Conservation (phyloP, 37 sponge, comb jelly and placozoan species). For the Tethya wilhelma region DNA sequence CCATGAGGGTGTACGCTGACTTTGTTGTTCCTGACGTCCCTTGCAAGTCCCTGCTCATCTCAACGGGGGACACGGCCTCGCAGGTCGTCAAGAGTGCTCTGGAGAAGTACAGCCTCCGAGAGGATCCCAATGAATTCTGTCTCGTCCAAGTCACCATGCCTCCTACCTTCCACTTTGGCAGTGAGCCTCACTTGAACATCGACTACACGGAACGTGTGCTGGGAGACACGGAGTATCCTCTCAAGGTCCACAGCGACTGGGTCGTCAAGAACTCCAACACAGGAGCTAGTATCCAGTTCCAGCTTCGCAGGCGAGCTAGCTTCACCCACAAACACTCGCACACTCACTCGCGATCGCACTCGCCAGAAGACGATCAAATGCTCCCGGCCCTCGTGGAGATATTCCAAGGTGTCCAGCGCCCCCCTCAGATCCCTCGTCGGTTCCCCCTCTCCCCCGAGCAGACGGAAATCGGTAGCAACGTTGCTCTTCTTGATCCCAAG, state of each 20-base stretch:
- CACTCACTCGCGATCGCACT: slow-evolving; percentile 7
- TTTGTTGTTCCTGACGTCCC: slow-evolving; percentile 67
- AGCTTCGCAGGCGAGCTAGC: slow-evolving; percentile 50
- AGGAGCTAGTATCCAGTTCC: slow-evolving; percentile 42
- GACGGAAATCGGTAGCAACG: slow-evolving; percentile 56
- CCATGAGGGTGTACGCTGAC: slow-evolving; percentile 66
- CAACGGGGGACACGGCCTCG: slow-evolving; percentile 33
- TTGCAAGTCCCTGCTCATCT: slow-evolving; percentile 66
- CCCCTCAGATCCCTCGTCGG: slow-evolving; percentile 6
- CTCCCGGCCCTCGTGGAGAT: slow-evolving; percentile 54
- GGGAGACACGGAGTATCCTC: slow-evolving; percentile 46
- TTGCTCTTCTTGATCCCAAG: slow-evolving; percentile 8
- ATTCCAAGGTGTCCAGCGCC: slow-evolving; percentile 39
- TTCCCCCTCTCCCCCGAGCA: slow-evolving; percentile 15
- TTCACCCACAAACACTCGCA: background rate
- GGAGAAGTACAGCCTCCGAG: slow-evolving; percentile 56
- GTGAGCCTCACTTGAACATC: slow-evolving; percentile 36
- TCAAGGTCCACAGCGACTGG: slow-evolving; percentile 32
- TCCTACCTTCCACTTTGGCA: background rate
- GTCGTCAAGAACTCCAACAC: background rate
- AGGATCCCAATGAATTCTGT: slow-evolving; percentile 62
- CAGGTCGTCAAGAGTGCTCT: slow-evolving; percentile 62
- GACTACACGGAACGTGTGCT: slow-evolving; percentile 41
- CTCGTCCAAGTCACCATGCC: slow-evolving; percentile 64
- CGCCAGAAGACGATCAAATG: slow-evolving; percentile 23